These are phyloP conservation scores for Morone chrysops DNA, from an alignment of 2,113 vertebrate species.

Conservation along the genomic window DNA sequence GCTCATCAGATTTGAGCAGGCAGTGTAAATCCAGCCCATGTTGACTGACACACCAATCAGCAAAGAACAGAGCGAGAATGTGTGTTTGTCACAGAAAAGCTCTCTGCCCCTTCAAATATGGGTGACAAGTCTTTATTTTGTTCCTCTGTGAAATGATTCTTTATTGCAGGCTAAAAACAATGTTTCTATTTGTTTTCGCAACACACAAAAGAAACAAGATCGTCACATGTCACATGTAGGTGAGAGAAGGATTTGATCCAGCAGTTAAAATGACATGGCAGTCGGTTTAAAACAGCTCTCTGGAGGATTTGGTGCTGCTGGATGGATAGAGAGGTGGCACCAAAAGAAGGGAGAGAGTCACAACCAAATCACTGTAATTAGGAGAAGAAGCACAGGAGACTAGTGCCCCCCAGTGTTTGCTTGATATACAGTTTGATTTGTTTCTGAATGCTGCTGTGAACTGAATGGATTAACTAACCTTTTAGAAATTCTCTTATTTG, in stretches of 20 bases:
- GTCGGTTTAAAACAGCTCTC: conserved; percentile 51
- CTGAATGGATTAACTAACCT: background rate
- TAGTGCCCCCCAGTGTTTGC: conserved; percentile 78
- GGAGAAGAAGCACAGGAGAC: conserved; percentile 63
- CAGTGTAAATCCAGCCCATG: conserved; percentile 54
- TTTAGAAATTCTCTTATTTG: background rate
- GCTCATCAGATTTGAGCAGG: conserved; percentile 72
- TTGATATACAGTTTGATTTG: conserved; percentile 30
- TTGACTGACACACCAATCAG: conserved; percentile 71
- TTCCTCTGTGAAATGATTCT: conserved; percentile 19
- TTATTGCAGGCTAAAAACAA: conserved; percentile 8
- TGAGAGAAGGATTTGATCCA: conserved; percentile 57
- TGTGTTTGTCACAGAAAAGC: conserved; percentile 14
- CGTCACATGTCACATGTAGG: conserved; percentile 30
- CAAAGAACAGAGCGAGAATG: conserved; percentile 48
- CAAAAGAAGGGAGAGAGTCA: conserved; percentile 16
- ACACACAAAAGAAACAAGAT: conserved; percentile 39
- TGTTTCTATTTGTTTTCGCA: conserved; percentile 16
- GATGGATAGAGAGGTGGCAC: conserved; percentile 42
- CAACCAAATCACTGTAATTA: conserved; percentile 75
- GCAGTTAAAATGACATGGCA: conserved; percentile 52
- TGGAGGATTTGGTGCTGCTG: conserved; percentile 64
- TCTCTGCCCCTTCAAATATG: conserved; percentile 31
- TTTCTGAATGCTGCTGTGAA: conserved; percentile 11
- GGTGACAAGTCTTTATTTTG: conserved; percentile 24